Evolutionary conservation across 2,797 vertebrate genomes (phyloP).

Genomic region (Xerus rutilus): DNA sequence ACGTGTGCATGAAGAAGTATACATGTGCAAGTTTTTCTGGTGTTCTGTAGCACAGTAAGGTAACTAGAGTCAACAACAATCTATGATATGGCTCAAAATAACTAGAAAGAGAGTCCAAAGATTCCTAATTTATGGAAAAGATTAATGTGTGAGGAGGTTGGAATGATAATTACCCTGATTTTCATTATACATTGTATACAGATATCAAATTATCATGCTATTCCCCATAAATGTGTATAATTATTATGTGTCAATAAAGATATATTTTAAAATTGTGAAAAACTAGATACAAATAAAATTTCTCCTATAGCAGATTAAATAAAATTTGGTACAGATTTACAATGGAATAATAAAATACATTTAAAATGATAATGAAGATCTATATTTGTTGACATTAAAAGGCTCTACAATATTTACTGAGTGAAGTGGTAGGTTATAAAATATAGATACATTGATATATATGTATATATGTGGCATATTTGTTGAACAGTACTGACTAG

Average conservation of each 20-base stretch:
- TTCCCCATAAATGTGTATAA: neutral
- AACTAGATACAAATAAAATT: neutral
- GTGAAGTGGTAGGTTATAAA: neutral
- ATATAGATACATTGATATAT: neutral
- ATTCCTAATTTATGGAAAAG: neutral
- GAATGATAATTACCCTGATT: neutral
- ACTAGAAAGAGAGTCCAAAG: no score
- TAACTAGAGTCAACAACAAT: neutral
- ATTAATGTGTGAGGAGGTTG: neutral
- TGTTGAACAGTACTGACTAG: neutral
- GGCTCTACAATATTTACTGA: neutral
- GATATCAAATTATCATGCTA: neutral
- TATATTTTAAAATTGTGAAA: slow-evolving; percentile 22
- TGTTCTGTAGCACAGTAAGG: neutral
- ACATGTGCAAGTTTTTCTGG: neutral
- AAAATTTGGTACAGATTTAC: slow-evolving; percentile 19
- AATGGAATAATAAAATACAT: neutral
- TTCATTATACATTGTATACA: neutral
- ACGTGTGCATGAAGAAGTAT: neutral
- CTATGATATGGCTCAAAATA: neutral
- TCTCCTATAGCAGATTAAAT: neutral
- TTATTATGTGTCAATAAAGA: neutral
- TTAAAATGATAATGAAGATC: neutral
- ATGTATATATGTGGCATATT: neutral
- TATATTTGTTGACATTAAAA: slow-evolving; percentile 24